These are phyloP conservation scores for Drosophila aff. DNA, from an alignment of 1,140 invertebrate genomes.

Conservation along the genomic window DNA sequence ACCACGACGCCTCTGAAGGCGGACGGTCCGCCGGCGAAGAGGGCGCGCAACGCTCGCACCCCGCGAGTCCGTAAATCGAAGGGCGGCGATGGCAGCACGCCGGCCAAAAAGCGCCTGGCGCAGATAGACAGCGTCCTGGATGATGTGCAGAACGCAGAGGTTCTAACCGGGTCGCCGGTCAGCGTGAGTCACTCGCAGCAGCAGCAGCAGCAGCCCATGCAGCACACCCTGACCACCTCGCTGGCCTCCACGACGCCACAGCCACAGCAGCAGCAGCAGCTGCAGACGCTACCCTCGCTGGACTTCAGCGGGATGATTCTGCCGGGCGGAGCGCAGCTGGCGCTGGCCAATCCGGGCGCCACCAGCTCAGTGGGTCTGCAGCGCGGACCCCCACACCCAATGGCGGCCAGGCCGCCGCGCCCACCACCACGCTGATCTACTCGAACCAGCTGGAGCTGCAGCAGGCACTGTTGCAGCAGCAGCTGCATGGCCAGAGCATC, in stretches of 20 bases:
- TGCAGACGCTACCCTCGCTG: slow-evolving; percentile 72
- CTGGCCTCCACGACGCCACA: slow-evolving; percentile 39
- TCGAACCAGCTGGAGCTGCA: slow-evolving; percentile 81
- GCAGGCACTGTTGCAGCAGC: slow-evolving; percentile 77
- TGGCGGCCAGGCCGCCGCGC: slow-evolving; percentile 48
- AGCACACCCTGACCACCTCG: slow-evolving; percentile 41
- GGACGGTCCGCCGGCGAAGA: slow-evolving; percentile 57
- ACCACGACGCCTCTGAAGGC: slow-evolving; percentile 59
- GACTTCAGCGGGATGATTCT: slow-evolving; percentile 83
- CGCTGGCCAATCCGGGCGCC: slow-evolving; percentile 74
- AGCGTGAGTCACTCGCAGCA: slow-evolving; percentile 44
- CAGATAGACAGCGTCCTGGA: slow-evolving; percentile 81
- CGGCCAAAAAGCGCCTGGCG: slow-evolving; percentile 71
- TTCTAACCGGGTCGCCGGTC: slow-evolving; percentile 7
- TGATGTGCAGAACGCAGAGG: slow-evolving; percentile 74
- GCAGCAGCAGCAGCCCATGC: slow-evolving; percentile 43
- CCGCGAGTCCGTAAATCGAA: slow-evolving; percentile 73
- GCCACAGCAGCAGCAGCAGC: slow-evolving; percentile 59
- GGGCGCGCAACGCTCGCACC: slow-evolving; percentile 60
- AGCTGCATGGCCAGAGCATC: slow-evolving; percentile 80
- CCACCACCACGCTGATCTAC: slow-evolving; percentile 78
- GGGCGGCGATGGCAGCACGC: slow-evolving; percentile 49
- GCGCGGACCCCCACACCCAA: slow-evolving; percentile 57
- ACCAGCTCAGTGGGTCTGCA: slow-evolving; percentile 69
- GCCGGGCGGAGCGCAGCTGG: slow-evolving; percentile 76